phyloP scores from a whole-genome alignment of 2,888 invertebrate species.

The Bellardia pandia region DNA sequence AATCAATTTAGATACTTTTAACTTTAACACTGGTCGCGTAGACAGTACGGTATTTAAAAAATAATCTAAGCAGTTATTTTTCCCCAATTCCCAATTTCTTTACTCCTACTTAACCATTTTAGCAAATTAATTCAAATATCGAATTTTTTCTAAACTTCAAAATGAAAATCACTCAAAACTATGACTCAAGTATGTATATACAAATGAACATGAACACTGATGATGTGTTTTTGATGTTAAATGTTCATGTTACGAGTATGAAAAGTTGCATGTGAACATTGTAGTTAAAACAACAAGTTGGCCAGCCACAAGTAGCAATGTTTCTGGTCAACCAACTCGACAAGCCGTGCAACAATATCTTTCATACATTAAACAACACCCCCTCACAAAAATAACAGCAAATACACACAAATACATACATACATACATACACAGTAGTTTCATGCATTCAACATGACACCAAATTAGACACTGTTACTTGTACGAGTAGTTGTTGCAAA shows the following conservation, averaged over 20 bases:
- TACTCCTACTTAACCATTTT: background rate
- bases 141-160: background rate
- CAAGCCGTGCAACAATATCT: constrained; percentile 73
- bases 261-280: constrained; percentile 32
- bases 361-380: constrained; percentile 59
- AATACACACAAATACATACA: constrained; percentile 15
- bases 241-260: constrained; percentile 20
- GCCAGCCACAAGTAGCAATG: constrained; percentile 76
- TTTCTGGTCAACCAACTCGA: constrained; percentile 76
- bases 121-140: background rate
- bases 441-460: constrained; percentile 49
- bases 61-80: too few species aligned
- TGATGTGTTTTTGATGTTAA: constrained; percentile 45
- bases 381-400: constrained; percentile 19
- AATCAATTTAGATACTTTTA: too few species aligned
- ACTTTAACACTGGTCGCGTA: too few species aligned
- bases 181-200: background rate
- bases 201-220: constrained; percentile 2
- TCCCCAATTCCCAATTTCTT: background rate
- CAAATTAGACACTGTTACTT: constrained; percentile 48
- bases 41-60: too few species aligned
- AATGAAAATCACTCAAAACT: background rate
- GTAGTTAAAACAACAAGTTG: constrained; percentile 71
- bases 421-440: background rate
- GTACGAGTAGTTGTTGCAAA: constrained; percentile 26